Evolutionary conservation across 2,797 vertebrate species (phyloP).

Genomic region (Schizothorax lantsangensis): DNA sequence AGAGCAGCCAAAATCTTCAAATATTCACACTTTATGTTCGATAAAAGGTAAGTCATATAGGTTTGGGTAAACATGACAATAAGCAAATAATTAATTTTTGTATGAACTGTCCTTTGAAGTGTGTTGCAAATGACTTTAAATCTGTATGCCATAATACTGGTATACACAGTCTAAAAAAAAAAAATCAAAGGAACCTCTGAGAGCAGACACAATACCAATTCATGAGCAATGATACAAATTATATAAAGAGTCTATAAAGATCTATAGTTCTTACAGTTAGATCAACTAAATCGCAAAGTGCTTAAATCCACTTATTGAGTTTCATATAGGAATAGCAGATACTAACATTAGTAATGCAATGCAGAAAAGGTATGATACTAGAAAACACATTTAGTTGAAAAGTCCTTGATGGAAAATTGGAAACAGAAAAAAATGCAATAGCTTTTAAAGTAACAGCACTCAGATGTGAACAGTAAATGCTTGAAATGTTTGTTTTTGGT

Average conservation of each 20-base stretch:
- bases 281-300: not conserved
- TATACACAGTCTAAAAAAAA: not conserved
- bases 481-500: not conserved
- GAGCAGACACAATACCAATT: not conserved
- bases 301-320: not conserved
- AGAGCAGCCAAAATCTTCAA: not conserved
- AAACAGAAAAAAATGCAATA: not conserved
- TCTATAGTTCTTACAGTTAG: conserved; percentile 30
- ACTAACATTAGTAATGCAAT: not conserved
- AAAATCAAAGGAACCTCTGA: not conserved
- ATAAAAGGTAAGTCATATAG: not conserved
- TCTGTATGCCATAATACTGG: not conserved
- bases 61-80: not conserved
- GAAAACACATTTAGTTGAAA: not conserved
- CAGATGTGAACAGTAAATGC: not conserved
- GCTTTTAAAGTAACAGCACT: not conserved
- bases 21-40: conserved; percentile 1
- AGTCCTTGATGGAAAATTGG: not conserved
- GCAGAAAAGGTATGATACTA: not conserved
- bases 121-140: not conserved
- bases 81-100: not conserved
- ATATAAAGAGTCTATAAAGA: conserved; percentile 50
- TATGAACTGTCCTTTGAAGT: not conserved
- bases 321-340: not conserved
- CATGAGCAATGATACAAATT: conserved; percentile 45